Conservation (phyloP, 2,888 invertebrate genomes). For the Athalia cordata region DNA sequence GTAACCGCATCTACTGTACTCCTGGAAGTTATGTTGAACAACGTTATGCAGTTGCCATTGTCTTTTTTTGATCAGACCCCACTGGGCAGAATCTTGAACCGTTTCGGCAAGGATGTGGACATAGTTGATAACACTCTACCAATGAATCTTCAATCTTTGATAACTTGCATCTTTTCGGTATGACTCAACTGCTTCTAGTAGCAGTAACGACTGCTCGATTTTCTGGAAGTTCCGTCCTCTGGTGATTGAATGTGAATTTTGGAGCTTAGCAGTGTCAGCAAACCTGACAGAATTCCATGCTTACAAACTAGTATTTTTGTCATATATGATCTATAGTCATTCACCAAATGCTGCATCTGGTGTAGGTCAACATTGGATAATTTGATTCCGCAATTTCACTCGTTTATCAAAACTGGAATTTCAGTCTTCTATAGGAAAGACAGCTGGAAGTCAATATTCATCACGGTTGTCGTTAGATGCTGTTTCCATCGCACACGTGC, state of each 20-base stretch:
- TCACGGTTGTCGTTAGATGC: no score
- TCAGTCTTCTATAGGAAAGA: no score
- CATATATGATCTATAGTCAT: no score
- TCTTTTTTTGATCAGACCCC: slow-evolving; percentile 84
- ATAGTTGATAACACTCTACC: slow-evolving; percentile 80
- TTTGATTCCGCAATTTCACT: no score
- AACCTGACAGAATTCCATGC: no score
- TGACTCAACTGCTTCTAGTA: slow-evolving; percentile 43
- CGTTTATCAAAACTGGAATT: no score
- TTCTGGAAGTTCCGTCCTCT: neutral
- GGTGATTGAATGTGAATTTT: neutral
- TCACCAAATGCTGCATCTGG: no score
- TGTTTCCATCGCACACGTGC: no score
- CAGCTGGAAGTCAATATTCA: no score
- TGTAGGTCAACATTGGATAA: no score
- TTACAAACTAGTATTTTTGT: no score
- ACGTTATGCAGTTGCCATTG: slow-evolving; percentile 79
- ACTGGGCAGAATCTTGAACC: slow-evolving; percentile 81
- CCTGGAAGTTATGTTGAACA: slow-evolving; percentile 77
- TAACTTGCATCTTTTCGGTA: slow-evolving; percentile 74
- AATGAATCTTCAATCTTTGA: slow-evolving; percentile 73
- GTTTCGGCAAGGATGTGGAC: slow-evolving; percentile 82
- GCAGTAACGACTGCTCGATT: neutral
- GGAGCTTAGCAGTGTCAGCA: neutral
- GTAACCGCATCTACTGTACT: slow-evolving; percentile 78